These are phyloP conservation scores for Chymomyza procnemis DNA, from an alignment of 2,888 invertebrate genomes.

Conservation along the genomic window DNA sequence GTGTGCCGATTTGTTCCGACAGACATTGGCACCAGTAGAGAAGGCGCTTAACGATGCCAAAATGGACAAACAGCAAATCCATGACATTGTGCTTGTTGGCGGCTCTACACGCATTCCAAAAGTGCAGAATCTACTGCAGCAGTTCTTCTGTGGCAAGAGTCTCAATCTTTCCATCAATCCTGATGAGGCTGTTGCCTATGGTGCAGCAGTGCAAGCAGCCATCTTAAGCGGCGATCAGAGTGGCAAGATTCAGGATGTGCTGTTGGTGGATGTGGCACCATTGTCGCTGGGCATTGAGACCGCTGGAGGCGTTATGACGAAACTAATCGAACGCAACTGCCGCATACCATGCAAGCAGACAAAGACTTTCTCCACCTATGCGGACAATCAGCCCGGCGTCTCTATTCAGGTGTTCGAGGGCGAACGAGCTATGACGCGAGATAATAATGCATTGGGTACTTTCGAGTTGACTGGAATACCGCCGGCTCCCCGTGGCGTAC, in stretches of 20 bases:
- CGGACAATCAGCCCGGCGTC: constrained; percentile 89
- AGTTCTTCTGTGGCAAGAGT: constrained; percentile 86
- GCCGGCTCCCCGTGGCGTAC: constrained; percentile 93
- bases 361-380: constrained; percentile 88
- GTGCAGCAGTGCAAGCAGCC: constrained; percentile 87
- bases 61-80: constrained; percentile 86
- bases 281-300: constrained; percentile 88
- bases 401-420: constrained; percentile 87
- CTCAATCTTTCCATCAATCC: constrained; percentile 88
- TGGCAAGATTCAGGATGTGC: constrained; percentile 86
- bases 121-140: constrained; percentile 85
- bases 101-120: constrained; percentile 90
- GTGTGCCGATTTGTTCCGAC: constrained; percentile 84
- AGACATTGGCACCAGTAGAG: constrained; percentile 88
- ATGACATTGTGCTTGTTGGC: constrained; percentile 89
- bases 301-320: constrained; percentile 89
- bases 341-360: constrained; percentile 86
- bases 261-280: constrained; percentile 84
- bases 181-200: constrained; percentile 89
- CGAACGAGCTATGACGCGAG: constrained; percentile 93
- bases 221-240: constrained; percentile 85
- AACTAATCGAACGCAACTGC: constrained; percentile 86
- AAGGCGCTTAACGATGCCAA: constrained; percentile 88
- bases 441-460: constrained; percentile 95
- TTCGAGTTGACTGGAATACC: constrained; percentile 97